Evolutionary conservation across 2,888 invertebrate genomes (phyloP).

Genomic region (Sphaerophoria rueppellii): DNA sequence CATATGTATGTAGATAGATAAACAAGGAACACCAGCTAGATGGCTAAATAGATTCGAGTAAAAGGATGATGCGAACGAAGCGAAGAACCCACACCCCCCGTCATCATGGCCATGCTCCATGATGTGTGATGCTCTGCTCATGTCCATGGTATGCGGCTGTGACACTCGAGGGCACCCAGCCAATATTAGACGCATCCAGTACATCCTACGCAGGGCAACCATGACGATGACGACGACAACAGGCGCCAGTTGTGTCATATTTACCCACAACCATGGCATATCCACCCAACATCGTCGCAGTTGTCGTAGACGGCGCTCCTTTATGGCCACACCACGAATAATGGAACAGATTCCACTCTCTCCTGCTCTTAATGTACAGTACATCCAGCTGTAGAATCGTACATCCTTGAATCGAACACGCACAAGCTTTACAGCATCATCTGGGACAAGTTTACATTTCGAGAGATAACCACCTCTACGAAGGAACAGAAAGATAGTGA

Average conservation of each 20-base stretch:
- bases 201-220: conserved; percentile 57
- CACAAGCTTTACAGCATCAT: conserved; percentile 57
- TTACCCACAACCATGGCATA: conserved; percentile 66
- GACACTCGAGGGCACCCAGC: conserved; percentile 73
- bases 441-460: conserved; percentile 48
- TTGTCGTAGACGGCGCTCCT: conserved; percentile 19
- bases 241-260: conserved; percentile 74
- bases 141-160: conserved; percentile 69
- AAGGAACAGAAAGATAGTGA: conserved; percentile 12
- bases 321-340: conserved; percentile 22
- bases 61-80: conserved; percentile 55
- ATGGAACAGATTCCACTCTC: conserved; percentile 57
- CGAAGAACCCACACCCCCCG: conserved; percentile 53
- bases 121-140: conserved; percentile 44
- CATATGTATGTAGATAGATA: not conserved
- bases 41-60: conserved; percentile 26
- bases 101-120: not conserved
- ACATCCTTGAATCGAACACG: conserved; percentile 34
- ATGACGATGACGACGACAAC: conserved; percentile 66
- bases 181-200: conserved; percentile 68
- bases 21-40: conserved; percentile 37
- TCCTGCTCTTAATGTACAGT: not conserved
- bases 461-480: conserved; percentile 44
- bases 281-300: conserved; percentile 51
- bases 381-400: conserved; percentile 15